Percentiles rank a stretch among this genome's conserved stretches.
Evolutionary conservation across 2,888 invertebrate genomes (phyloP).

Genomic region (Chrysolina haemoptera): DNA sequence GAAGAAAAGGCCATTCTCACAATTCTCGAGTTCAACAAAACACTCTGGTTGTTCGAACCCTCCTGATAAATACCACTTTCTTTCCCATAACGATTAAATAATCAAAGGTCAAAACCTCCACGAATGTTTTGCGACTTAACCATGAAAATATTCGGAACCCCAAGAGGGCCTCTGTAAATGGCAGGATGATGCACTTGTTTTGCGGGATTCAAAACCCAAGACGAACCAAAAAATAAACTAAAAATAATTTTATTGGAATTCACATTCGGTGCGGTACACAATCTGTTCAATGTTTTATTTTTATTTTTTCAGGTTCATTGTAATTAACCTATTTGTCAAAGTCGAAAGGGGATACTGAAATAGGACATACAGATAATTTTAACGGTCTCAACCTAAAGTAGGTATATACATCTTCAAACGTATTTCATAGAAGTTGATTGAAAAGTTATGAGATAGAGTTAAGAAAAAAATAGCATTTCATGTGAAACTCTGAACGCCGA

Average conservation of each 20-base stretch:
- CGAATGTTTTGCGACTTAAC: constrained; percentile 36
- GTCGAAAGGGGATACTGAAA: background rate
- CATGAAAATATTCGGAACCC: constrained; percentile 53
- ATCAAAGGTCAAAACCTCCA: constrained; percentile 37
- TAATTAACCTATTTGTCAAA: constrained; percentile 31
- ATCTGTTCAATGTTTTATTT: constrained; percentile 32
- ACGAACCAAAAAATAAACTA: constrained; percentile 59
- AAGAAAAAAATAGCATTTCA: too few species aligned
- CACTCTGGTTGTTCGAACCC: background rate
- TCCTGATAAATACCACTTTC: background rate
- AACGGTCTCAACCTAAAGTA: too few species aligned
- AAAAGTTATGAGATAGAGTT: too few species aligned
- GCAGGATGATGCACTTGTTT: constrained; percentile 67
- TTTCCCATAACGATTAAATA: constrained; percentile 31
- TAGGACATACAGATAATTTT: background rate
- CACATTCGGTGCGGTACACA: constrained; percentile 33
- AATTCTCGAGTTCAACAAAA: background rate
- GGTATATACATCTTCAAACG: too few species aligned
- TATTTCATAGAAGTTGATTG: background rate
- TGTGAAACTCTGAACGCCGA: too few species aligned
- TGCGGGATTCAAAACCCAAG: constrained; percentile 62
- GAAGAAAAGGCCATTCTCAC: too few species aligned
- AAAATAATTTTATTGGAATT: constrained; percentile 61
- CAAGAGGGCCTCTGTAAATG: constrained; percentile 57
- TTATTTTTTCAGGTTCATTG: constrained; percentile 32